Base-by-base conservation (phyloP, 2,113 vertebrate genomes). In the Rhea pennata region DNA sequence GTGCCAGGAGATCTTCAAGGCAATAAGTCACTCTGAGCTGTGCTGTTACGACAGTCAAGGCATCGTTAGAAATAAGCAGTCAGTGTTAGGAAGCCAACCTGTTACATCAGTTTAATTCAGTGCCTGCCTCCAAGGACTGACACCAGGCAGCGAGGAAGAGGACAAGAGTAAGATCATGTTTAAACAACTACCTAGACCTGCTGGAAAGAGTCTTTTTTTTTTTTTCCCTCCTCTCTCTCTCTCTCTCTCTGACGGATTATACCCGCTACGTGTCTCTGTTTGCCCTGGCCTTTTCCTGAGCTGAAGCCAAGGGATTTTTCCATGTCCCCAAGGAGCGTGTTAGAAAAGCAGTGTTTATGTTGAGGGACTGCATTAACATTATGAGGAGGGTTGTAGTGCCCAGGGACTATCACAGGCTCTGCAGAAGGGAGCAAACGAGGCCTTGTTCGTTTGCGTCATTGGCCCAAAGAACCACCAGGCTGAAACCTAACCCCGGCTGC, bases 271-370 rank as follows among this genome's bases (percentile, higher is more conserved):
- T 71, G 67, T 26, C 64, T 91, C 76, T 87, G 42, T 96, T 84
- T 84, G 78, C 3, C 39, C n/a, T 16, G 15, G 27, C 36, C 40
- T 64, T 56, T 90, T 93, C 73, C 87, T 27, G 19, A 64, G 50
- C 46, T 53, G 29, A 24, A 53, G 67, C 75, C 0, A 1, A 90
- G 77, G 61, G 92, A 85, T 82, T 94, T 96, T 94, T 94, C 93
- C 87, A 70, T 80, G 48, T 92, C 95, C 92, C 92, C 1, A 1
- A 86, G 96, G 93, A 96, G 65, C 44, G 58, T 84, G 67, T 71
- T 96, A 87, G 82, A 73, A 84, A 93, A 93, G 89, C 82, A 77
- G 42, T 94, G 93, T 93, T 96, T 92, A 82, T 95, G 89, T 97
- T 88, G 70, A 70, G 77, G 90, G 85, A 56, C 65, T 95, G 95